phyloP scores from a whole-genome alignment of 2,113 vertebrate species.

The Leuciscus idus region DNA sequence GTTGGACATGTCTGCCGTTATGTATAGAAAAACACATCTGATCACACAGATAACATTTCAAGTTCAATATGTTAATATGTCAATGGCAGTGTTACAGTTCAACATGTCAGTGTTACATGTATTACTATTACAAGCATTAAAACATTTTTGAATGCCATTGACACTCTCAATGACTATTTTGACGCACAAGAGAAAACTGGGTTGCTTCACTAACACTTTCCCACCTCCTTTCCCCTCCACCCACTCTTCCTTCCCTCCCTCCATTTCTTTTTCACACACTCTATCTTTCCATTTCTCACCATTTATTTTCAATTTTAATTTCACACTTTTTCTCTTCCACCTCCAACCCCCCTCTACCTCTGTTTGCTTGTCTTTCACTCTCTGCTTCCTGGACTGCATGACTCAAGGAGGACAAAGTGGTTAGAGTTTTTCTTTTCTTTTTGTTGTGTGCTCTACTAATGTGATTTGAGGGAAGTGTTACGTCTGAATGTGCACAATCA shows the following conservation, averaged over 20 bases:
- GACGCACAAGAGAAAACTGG: constrained; percentile 14
- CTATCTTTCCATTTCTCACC: constrained; percentile 30
- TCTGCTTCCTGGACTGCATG: constrained; percentile 97
- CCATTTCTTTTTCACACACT: constrained; percentile 50
- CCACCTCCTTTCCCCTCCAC: neutral
- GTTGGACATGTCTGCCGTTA: neutral
- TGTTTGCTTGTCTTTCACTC: constrained; percentile 69
- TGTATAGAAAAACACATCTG: neutral
- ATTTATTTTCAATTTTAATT: constrained; percentile 39
- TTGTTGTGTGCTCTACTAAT: constrained; percentile 49
- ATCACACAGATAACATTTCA: constrained; percentile 13
- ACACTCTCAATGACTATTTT: constrained; percentile 2
- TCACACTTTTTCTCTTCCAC: neutral
- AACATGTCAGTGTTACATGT: neutral
- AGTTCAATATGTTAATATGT: neutral
- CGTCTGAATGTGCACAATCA: constrained; percentile 13
- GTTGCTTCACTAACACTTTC: constrained; percentile 47
- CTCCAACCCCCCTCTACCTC: constrained; percentile 57
- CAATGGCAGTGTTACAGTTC: neutral
- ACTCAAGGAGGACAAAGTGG: constrained; percentile 99
- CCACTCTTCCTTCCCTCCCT: constrained; percentile 59
- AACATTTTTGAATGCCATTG: neutral
- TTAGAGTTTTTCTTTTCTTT: constrained; percentile 86
- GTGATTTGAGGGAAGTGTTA: constrained; percentile 33
- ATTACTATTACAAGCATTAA: neutral